A percentile compares a stretch with the other conserved stretches of the same genome.
Evolutionary conservation across 2,888 invertebrate genomes (phyloP).

Genomic region (Tineola bisselliella): DNA sequence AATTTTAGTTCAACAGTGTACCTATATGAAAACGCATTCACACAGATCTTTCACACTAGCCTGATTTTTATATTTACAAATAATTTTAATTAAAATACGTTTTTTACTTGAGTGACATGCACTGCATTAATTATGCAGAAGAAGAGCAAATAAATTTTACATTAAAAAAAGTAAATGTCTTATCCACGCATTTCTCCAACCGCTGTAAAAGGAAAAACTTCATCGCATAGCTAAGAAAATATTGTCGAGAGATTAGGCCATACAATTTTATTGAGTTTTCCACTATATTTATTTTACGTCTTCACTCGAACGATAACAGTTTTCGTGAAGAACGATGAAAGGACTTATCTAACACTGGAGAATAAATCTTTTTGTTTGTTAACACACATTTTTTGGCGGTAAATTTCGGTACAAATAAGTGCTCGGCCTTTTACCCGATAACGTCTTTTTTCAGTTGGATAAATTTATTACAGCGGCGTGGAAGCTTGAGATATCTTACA

Average conservation of each 20-base stretch:
- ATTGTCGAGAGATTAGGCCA: slow-evolving; percentile 66
- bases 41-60: too few species aligned
- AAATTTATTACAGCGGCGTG: slow-evolving; percentile 37
- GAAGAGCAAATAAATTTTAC: too few species aligned
- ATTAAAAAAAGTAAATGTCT: slow-evolving; percentile 11
- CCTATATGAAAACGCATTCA: too few species aligned
- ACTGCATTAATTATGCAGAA: too few species aligned
- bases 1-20: too few species aligned
- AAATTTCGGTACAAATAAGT: slow-evolving; percentile 35
- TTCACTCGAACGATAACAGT: slow-evolving; percentile 24
- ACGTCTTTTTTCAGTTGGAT: slow-evolving; percentile 27
- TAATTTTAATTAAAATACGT: too few species aligned
- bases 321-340: slow-evolving; percentile 16
- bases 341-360: slow-evolving; percentile 51
- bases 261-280: slow-evolving; percentile 62
- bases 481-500: neutral
- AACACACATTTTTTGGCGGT: slow-evolving; percentile 40
- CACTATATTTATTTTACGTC: slow-evolving; percentile 63
- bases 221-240: slow-evolving; percentile 60
- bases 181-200: slow-evolving; percentile 26
- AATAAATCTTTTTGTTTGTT: slow-evolving; percentile 65
- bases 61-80: too few species aligned
- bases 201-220: slow-evolving; percentile 44
- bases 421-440: slow-evolving; percentile 35
- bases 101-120: too few species aligned